These are phyloP conservation scores for Pteropus rufus DNA, from an alignment of 2,797 vertebrate genomes.

Conservation along the genomic window DNA sequence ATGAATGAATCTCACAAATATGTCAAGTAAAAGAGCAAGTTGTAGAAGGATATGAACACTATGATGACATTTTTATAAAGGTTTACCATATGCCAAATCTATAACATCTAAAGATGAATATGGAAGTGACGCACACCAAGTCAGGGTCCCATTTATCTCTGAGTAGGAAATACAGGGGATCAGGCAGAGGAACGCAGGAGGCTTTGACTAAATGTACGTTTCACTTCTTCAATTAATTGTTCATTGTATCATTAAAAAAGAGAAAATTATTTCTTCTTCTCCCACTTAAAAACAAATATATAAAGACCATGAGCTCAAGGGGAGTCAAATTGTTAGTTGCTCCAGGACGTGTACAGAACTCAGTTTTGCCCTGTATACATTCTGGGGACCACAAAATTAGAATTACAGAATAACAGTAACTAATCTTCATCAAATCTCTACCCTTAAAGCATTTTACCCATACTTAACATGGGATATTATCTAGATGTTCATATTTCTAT, in stretches of 20 bases:
- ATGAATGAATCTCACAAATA: conserved; percentile 3
- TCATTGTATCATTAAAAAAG: not conserved
- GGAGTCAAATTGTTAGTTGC: not conserved
- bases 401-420: not conserved
- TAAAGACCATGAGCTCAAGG: not conserved
- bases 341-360: not conserved
- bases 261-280: not conserved
- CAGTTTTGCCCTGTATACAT: not conserved
- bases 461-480: not conserved
- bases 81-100: not conserved
- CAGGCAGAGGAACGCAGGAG: not conserved
- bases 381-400: not conserved
- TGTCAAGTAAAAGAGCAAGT: not conserved
- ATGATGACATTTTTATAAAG: not conserved
- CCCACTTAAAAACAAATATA: not conserved
- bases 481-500: not conserved
- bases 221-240: not conserved
- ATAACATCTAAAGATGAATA: not conserved
- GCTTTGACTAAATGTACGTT: not conserved
- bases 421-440: not conserved
- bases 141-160: not conserved
- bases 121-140: not conserved
- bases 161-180: not conserved
- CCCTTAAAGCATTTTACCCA: not conserved
- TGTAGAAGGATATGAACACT: not conserved